Base-by-base conservation (phyloP, 2,113 vertebrate species). In the Platichthys stellatus region DNA sequence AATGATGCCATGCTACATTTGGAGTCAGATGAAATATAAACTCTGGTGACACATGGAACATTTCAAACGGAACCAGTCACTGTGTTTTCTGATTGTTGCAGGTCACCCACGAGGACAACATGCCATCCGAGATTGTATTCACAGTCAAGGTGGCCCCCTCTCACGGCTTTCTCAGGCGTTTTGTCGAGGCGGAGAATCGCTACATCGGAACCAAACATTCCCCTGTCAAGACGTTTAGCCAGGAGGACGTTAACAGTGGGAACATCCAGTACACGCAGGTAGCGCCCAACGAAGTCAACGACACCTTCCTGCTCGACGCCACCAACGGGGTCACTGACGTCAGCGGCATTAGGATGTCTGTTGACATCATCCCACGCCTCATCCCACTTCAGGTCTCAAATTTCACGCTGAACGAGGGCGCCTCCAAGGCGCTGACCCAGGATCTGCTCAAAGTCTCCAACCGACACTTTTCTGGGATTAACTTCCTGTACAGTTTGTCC, bases 341-440 rank as follows among this genome's bases (percentile, higher is more conserved):
- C 78, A 86, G 13, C 23, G 88, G 80, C 86, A 92, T 96, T 78
- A 92, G 91, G 58, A 76, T 97, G 79, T 90, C 84, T 38, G 86
- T 97, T 56, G 95, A 96, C 74, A 93, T 97, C 64, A 86, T 97
- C 74, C 96, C 97, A 35, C 91, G 86, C 58, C 73, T 90, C 75
- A 97, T 98, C 88, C 95, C 95, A 2, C 82, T 97, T 21, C 89
- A 92, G 58, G 93, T 96, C 35, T 92, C 91, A 59, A 97, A 97
- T 87, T 92, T 98, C 73, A 96, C 94, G 0, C 89, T 98, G 78
- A 84, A 82, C 1, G 97, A 98, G 93, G 96, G 96, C 5, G 92
- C 91, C 11, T 94, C 94, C 0, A 96, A 91, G 88, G 93, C 92
- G 4, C 83, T 97, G 61, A 86, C 94, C 1, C 89, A 95, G 83